Percentiles rank a stretch among this genome's conserved stretches.
Conservation (phyloP, 2,888 invertebrate genomes). For the Tetrapedia diversipes region DNA sequence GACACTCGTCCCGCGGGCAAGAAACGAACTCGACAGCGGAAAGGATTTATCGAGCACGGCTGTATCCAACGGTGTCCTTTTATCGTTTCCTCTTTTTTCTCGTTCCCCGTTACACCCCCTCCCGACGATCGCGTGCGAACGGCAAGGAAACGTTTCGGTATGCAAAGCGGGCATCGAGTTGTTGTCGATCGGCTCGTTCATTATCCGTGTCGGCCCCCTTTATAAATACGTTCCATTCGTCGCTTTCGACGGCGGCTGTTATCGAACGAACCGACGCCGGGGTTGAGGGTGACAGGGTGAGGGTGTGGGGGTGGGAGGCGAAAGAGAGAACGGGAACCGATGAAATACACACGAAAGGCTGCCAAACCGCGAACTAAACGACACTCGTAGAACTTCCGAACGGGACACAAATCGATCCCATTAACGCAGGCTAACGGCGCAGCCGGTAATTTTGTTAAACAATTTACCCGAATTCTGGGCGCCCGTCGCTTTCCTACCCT, state of each 20-base stretch:
- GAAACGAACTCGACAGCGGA: slow-evolving; percentile 32
- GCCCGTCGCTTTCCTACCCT: not conserved
- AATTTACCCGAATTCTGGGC: slow-evolving; percentile 48
- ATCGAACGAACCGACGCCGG: slow-evolving; percentile 28
- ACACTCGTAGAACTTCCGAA: slow-evolving; percentile 36
- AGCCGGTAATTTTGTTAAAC: slow-evolving; percentile 50
- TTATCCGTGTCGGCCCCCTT: slow-evolving; percentile 36
- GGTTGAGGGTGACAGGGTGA: too few species aligned
- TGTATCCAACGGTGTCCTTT: slow-evolving; percentile 16
- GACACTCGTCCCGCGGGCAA: slow-evolving; percentile 23
- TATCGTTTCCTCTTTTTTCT: not conserved
- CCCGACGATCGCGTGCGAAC: slow-evolving; percentile 22
- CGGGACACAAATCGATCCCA: slow-evolving; percentile 35
- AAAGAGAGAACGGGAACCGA: not conserved
- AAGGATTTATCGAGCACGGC: slow-evolving; percentile 43
- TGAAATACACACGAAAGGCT: slow-evolving; percentile 21
- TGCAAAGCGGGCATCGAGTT: slow-evolving; percentile 22
- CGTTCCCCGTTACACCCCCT: too few species aligned
- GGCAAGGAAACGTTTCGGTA: slow-evolving; percentile 20
- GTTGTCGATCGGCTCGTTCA: slow-evolving; percentile 31
- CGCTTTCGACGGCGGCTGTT: slow-evolving; percentile 27
- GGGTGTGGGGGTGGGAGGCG: too few species aligned
- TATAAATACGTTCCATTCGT: slow-evolving; percentile 23
- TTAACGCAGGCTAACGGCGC: slow-evolving; percentile 43
- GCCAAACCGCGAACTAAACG: slow-evolving; percentile 42